Percentiles rank a stretch among this genome's conserved stretches.
phyloP scores from a whole-genome alignment of 2,888 invertebrate species.

The Drosophila neoperkinsi region DNA sequence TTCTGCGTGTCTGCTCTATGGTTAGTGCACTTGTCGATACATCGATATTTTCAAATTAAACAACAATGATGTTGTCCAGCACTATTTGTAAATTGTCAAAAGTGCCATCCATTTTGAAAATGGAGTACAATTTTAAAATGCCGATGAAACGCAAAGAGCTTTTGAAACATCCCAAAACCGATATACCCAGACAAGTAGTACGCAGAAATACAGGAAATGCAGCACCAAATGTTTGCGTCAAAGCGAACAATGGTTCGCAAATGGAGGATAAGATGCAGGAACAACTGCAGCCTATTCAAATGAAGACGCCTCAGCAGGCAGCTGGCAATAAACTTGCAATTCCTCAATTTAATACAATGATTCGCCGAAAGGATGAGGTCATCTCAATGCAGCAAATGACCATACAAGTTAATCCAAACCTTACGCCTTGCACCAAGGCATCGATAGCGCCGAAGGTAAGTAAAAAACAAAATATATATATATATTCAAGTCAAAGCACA shows the following conservation, averaged over 20 bases:
- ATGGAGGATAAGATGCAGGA: background rate
- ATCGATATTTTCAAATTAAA: background rate
- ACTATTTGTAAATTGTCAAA: conserved; percentile 7
- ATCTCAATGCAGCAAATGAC: conserved; percentile 41
- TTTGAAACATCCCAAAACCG: conserved; percentile 9
- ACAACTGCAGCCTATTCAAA: too few species aligned
- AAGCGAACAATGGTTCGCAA: conserved; percentile 22
- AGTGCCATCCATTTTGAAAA: background rate
- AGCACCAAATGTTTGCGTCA: conserved; percentile 30
- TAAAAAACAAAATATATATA: background rate
- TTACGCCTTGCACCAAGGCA: conserved; percentile 68
- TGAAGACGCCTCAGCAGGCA: background rate
- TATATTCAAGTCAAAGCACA: background rate
- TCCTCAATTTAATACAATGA: conserved; percentile 69
- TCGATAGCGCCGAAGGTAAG: conserved; percentile 73
- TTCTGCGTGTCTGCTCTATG: background rate
- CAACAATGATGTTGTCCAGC: background rate
- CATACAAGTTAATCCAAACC: conserved; percentile 12
- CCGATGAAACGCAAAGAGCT: conserved; percentile 37
- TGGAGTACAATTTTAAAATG: conserved; percentile 38
- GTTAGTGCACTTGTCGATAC: background rate
- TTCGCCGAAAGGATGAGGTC: conserved; percentile 60
- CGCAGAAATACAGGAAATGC: background rate
- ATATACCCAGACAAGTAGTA: conserved; percentile 15
- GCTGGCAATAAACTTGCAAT: conserved; percentile 31